Percentiles rank a stretch among this genome's conserved stretches.
Conservation (phyloP, 2,888 invertebrate genomes). For the Flexamia atlantica region DNA sequence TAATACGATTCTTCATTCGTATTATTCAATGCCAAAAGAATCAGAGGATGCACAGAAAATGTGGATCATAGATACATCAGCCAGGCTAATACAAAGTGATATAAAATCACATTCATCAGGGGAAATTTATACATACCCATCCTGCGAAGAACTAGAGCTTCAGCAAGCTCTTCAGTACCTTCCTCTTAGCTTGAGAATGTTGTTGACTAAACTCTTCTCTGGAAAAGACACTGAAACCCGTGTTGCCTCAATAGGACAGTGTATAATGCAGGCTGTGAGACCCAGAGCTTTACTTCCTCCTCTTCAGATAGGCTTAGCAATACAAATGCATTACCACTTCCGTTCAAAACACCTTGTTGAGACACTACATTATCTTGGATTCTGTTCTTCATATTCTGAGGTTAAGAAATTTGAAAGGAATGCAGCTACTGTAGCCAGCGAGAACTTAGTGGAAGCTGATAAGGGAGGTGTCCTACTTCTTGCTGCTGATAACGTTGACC, state of each 20-base stretch:
- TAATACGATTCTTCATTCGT: too few species aligned
- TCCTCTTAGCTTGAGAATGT: neutral
- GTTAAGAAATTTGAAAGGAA: neutral
- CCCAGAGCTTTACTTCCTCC: neutral
- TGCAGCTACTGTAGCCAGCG: neutral
- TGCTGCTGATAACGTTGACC: neutral
- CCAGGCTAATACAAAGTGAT: too few species aligned
- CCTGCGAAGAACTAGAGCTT: too few species aligned
- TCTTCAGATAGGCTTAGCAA: neutral
- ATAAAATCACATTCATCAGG: too few species aligned
- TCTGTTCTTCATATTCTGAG: neutral
- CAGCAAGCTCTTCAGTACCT: too few species aligned
- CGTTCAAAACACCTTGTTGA: neutral
- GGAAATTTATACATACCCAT: too few species aligned
- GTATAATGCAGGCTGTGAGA: neutral
- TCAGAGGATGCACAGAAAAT: too few species aligned
- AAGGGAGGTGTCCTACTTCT: neutral
- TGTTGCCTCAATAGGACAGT: neutral
- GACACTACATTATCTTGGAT: neutral
- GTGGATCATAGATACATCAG: too few species aligned
- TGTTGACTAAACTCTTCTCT: neutral
- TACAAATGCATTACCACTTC: neutral
- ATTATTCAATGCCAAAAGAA: too few species aligned
- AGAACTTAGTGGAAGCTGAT: neutral
- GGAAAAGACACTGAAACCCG: neutral